Conservation (phyloP, 2,888 invertebrate genomes). For the Tuta absoluta region DNA sequence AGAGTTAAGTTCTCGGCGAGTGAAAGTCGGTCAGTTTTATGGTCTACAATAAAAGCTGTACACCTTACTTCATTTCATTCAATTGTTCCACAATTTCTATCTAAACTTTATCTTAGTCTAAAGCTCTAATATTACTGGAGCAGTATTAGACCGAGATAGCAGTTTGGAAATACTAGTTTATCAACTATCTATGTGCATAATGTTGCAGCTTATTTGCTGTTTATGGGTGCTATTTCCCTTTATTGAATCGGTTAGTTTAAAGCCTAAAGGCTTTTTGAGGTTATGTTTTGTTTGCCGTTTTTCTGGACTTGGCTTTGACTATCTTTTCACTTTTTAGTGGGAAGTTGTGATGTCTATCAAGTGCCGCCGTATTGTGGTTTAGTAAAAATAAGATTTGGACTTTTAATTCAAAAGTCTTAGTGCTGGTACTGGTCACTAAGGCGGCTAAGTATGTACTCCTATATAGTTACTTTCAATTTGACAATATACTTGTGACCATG, state of each 20-base stretch:
- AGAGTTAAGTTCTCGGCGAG: too few relatives aligned
- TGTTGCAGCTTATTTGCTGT: conserved; percentile 11
- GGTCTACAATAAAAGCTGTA: too few relatives aligned
- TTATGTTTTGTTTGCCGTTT: neutral
- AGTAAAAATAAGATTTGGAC: too few relatives aligned
- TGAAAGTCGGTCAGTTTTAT: too few relatives aligned
- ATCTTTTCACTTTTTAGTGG: neutral
- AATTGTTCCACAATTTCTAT: neutral
- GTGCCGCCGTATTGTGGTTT: too few relatives aligned
- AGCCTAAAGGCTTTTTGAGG: neutral
- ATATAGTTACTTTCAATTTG: too few relatives aligned
- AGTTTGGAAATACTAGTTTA: conserved; percentile 17
- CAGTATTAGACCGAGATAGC: conserved; percentile 8
- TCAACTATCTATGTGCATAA: conserved; percentile 6
- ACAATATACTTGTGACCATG: too few relatives aligned
- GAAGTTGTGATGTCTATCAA: too few relatives aligned
- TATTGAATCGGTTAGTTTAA: conserved; percentile 12
- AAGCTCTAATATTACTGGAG: conserved; percentile 1
- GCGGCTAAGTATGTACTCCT: too few relatives aligned
- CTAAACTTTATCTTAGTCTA: too few relatives aligned
- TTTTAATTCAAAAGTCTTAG: too few relatives aligned
- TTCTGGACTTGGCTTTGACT: neutral
- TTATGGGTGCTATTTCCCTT: conserved; percentile 6
- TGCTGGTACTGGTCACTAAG: too few relatives aligned
- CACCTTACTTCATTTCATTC: neutral